Evolutionary conservation across 2,797 vertebrate species (phyloP).

Genomic region (Galagoides demidoff): DNA sequence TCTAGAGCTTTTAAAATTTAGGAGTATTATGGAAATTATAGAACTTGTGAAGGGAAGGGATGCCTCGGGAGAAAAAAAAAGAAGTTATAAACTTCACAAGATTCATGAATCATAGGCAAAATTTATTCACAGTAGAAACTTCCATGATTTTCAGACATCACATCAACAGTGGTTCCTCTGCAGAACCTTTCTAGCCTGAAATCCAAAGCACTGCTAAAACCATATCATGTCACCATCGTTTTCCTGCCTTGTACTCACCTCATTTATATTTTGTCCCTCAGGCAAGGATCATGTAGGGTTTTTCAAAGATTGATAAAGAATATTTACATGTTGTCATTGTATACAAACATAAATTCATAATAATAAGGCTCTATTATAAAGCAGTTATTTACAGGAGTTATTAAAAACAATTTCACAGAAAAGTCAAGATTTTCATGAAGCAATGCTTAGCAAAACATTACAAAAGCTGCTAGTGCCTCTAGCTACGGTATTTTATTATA

Average conservation of each 20-base stretch:
- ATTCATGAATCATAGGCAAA: constrained; percentile 71
- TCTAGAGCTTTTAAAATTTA: constrained; percentile 72
- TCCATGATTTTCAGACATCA: constrained; percentile 54
- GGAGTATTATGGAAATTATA: constrained; percentile 76
- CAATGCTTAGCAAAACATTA: constrained; percentile 71
- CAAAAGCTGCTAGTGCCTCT: constrained; percentile 40
- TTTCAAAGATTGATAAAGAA: constrained; percentile 53
- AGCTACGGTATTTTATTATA: constrained; percentile 67
- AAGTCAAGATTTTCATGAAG: constrained; percentile 62
- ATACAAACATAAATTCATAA: constrained; percentile 63
- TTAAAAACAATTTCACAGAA: constrained; percentile 71
- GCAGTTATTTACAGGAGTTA: constrained; percentile 36
- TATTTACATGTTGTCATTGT: background rate
- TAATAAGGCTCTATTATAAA: constrained; percentile 45
- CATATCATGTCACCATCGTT: background rate
- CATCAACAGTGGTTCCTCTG: background rate
- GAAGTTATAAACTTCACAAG: constrained; percentile 74
- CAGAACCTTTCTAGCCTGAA: background rate
- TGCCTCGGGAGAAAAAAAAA: constrained; percentile 70
- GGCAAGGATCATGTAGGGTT: constrained; percentile 10
- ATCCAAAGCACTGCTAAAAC: background rate
- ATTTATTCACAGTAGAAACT: constrained; percentile 73
- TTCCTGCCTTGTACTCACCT: background rate
- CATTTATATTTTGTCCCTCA: background rate
- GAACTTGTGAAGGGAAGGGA: constrained; percentile 74